Base-by-base conservation (phyloP, 2,113 vertebrate genomes). In the Lophura nycthemera region DNA sequence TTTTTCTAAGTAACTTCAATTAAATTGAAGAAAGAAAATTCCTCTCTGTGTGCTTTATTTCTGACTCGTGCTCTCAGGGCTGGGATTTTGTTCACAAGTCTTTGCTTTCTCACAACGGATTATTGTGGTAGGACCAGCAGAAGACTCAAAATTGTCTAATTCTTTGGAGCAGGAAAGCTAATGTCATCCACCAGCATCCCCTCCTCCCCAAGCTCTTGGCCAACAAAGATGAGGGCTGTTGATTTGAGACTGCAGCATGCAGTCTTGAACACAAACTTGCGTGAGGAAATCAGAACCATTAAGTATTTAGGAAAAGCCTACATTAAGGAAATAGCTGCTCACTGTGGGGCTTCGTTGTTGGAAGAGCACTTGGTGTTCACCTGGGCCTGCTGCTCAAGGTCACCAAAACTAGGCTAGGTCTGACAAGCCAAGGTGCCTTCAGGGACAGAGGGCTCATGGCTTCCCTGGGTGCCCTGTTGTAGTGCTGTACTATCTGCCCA, bases 1-100 rank as follows among this genome's bases (percentile, higher is more conserved):
- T 98, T 98, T 98, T 98, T 98, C 97, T 98, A 98, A 98, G 96
- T 97, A 98, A 98, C 96, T 98, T 98, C 97, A 98, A 98, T 98
- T 98, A 98, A 98, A 98, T 97, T 98, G 97, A 97, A 98, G 96
- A 95, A 97, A 96, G 94, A 94, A 97, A 94, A 80, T 71, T 69
- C 78, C 66, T 97, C 57, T 96, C 96, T 95, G 81, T 95, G 92
- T 96, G 91, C 56, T 97, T 97, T 96, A 87, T 97, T 96, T 92
- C 76, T 89, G 87, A 50, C 56, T 96, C 43, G 3, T 38, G 19
- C 34, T 89, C 76, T 86, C 45, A 32, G 50, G 24, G 42, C 24
- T 17, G 52, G 79, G 76, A 36, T 66, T 90, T 61, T 79, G 25
- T 22, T 59, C 70, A 38, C 50, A 20, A 17, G 10, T 10, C 63